Evolutionary conservation across 2,888 invertebrate species (phyloP), one percentile per base, ranked within the genome.

Genomic region (Odontocolon sp.): DNA sequence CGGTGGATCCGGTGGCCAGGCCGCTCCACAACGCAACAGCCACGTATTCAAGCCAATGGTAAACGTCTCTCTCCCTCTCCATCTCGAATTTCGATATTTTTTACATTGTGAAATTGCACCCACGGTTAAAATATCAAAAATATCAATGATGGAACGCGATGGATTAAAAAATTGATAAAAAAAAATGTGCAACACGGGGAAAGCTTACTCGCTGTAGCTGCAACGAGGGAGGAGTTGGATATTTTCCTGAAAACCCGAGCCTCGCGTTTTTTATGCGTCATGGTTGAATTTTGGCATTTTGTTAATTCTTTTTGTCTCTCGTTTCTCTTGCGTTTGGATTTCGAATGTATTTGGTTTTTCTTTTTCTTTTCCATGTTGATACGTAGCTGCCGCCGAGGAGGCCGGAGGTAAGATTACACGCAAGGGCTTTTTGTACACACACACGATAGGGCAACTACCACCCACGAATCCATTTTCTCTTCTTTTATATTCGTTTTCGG

Each of bases 41-140:
- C 95, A 96, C 90, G 94, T 96, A 88, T 97, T 96, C 91, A 97
- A 96, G 91, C 96, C 97, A 82, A 96, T 96, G 96, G 96, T 96
- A 91, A 89, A 93, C 85, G 67, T 63, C 50, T 71, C 47, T 68
- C 67, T 64, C 28, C 33, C 8, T 71, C 47, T 9, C 56, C 67
- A 40, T 59, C 57, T 73, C 40, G 67, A 59, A n/a, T n/a, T n/a
- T n/a, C n/a, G n/a, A n/a, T n/a, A n/a, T n/a, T n/a, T n/a, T n/a
- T n/a, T n/a, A n/a, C n/a, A n/a, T n/a, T n/a, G n/a, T n/a, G n/a
- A n/a, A n/a, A n/a, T n/a, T n/a, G n/a, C n/a, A n/a, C n/a, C n/a
- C n/a, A n/a, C n/a, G n/a, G n/a, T n/a, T n/a, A n/a, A 14, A 1
- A 42, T 8, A 31, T 23, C 23, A 31, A 16, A 40, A 33, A 40